phyloP scores from a whole-genome alignment of 2,113 vertebrate genomes.

The Thoracochromis brauschi region DNA sequence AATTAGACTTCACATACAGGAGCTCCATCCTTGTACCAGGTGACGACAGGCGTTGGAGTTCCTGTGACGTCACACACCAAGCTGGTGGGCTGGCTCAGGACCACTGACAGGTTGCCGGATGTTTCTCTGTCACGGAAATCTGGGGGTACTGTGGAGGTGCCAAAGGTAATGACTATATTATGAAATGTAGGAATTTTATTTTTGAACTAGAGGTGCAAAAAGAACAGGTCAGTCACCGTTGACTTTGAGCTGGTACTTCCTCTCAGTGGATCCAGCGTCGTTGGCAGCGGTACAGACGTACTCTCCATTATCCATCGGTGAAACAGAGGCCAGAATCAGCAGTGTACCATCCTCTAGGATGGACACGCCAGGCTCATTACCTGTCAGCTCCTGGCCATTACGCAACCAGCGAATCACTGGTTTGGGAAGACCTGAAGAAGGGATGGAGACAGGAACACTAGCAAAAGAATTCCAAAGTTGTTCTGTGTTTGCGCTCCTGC shows the following conservation, averaged over 20 bases:
- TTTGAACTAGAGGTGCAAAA: not conserved
- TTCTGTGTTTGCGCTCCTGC: not conserved
- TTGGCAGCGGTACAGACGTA: slow-evolving; percentile 87
- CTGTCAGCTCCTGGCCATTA: slow-evolving; percentile 82
- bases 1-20: slow-evolving; percentile 69
- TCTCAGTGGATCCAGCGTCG: slow-evolving; percentile 88
- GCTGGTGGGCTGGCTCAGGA: slow-evolving; percentile 76
- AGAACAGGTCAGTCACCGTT: slow-evolving; percentile 72
- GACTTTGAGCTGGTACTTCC: slow-evolving; percentile 89
- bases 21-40: slow-evolving; percentile 84
- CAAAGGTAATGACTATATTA: not conserved
- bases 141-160: slow-evolving; percentile 79
- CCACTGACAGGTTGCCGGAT: slow-evolving; percentile 77
- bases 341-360: slow-evolving; percentile 80
- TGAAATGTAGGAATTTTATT: not conserved
- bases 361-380: slow-evolving; percentile 82
- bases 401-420: slow-evolving; percentile 87
- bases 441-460: not conserved
- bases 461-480: not conserved
- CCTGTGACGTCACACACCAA: slow-evolving; percentile 88
- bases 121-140: slow-evolving; percentile 77
- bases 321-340: slow-evolving; percentile 81
- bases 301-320: slow-evolving; percentile 81
- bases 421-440: slow-evolving; percentile 79
- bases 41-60: slow-evolving; percentile 81